Evolutionary conservation across 2,113 vertebrate species (phyloP).

Genomic region (Phyllopteryx taeniolatus): DNA sequence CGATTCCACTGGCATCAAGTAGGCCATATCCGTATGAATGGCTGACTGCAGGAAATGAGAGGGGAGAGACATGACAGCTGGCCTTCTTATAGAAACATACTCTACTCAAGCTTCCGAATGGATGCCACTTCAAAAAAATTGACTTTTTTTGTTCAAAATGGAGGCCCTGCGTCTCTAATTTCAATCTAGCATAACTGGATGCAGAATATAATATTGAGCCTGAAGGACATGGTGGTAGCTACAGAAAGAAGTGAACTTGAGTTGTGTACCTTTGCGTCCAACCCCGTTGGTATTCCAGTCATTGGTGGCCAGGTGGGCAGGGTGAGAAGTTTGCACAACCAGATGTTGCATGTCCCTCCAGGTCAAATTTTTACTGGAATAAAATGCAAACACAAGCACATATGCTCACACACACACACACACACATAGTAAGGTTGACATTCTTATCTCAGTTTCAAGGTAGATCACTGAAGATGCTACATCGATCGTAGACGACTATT

Average conservation of each 20-base stretch:
- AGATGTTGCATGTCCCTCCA: conserved; percentile 99
- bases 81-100: conserved; percentile 16
- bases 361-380: conserved; percentile 87
- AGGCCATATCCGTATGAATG: conserved; percentile 95
- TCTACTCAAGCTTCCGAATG: not conserved
- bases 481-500: not conserved
- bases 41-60: conserved; percentile 79
- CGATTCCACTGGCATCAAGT: conserved; percentile 88
- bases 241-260: conserved; percentile 13
- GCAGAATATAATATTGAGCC: conserved; percentile 9
- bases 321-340: conserved; percentile 90
- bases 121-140: not conserved
- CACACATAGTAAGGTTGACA: conserved; percentile 10
- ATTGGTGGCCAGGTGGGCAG: conserved; percentile 85
- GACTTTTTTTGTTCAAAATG: not conserved
- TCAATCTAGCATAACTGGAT: not conserved
- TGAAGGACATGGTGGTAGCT: conserved; percentile 3
- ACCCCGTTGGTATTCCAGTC: conserved; percentile 95
- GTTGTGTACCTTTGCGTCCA: conserved; percentile 86
- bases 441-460: not conserved
- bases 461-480: not conserved
- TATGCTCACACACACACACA: conserved; percentile 12
- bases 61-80: conserved; percentile 31
- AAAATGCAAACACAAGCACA: conserved; percentile 11
- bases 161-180: not conserved